Base-by-base conservation (phyloP, 1,140 invertebrate genomes). In the Drosophila sulfurigaster region DNA sequence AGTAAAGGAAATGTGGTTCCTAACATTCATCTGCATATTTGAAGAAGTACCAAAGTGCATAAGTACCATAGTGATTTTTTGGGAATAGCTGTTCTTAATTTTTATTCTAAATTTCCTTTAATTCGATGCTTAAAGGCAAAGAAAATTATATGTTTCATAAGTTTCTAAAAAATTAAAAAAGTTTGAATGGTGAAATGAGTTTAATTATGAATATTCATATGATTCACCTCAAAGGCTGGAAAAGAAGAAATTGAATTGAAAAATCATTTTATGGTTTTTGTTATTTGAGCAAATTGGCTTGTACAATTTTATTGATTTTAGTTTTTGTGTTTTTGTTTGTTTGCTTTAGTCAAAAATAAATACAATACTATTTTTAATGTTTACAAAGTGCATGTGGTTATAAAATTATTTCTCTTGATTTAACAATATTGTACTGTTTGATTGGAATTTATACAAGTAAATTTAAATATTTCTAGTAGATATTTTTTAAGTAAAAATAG, bases 231-330 rank as follows among this genome's bases (percentile, higher is more conserved):
- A 38, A 41, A 7, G 15, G n/a, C 35, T 56, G 15, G 28, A 56
- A 56, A 5, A 41, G 7, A 65, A 56, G 8, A 32, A 4, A 16
- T 10, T 46, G 3, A 16, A 41, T 58, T 51, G 45, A 75, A 63
- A 65, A n/a, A 0, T 1, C 60, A 67, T 30, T 15, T 59, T 15
- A 5, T 68, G 71, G 58, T 77, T 91, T 25, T 91, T 91, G 88
- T 88, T 91, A 90, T 91, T 82, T 79, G 89, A 91, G 90, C 86
- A 91, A 91, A 91, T 91, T 88, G 90, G 90, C 77, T 91, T 91
- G 90, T 91, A 91, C 90, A 91, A 91, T 91, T 91, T 90, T 91
- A 91, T 91, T 89, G 89, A 88, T 85, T 91, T 58, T 8, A 71
- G 81, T 80, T 69, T 60, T 69, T 60, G n/a, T 49, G 20, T 25